Evolutionary conservation across 2,113 vertebrate genomes (phyloP).

Genomic region (Agelaius phoeniceus): DNA sequence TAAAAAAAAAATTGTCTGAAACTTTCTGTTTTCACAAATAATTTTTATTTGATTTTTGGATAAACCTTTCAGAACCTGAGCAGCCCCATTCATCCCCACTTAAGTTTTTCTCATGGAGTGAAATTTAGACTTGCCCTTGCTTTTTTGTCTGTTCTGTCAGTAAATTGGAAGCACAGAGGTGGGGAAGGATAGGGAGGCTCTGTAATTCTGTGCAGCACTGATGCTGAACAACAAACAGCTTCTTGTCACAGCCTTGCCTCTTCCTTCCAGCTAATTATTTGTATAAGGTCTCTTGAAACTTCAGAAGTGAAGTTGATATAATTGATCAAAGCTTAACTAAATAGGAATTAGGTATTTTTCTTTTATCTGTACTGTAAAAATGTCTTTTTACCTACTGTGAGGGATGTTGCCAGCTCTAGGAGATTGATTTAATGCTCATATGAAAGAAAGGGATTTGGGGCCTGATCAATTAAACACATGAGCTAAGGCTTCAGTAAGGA

Average conservation of each 20-base stretch:
- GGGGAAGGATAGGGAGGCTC: not conserved
- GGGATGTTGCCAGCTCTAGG: not conserved
- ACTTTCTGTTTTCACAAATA: not conserved
- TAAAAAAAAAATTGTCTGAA: not conserved
- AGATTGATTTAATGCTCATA: conserved; percentile 15
- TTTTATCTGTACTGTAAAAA: conserved; percentile 37
- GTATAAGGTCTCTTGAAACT: not conserved
- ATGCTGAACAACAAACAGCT: not conserved
- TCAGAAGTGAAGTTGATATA: not conserved
- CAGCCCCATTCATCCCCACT: rapidly evolving
- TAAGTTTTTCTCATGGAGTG: not conserved
- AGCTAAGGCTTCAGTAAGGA: conserved; percentile 21
- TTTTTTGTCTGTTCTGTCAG: not conserved
- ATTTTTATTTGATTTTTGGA: not conserved
- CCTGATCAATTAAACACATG: conserved; percentile 43
- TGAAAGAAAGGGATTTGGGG: not conserved
- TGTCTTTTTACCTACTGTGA: not conserved
- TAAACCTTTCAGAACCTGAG: not conserved
- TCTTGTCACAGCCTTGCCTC: not conserved
- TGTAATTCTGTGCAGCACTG: rapidly evolving
- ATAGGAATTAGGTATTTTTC: not conserved
- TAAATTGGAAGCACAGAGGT: not conserved
- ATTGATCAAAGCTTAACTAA: not conserved
- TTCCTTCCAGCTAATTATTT: not conserved
- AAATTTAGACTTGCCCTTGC: not conserved